Base-by-base conservation (phyloP, 2,797 vertebrate species). In the Odontamblyopus lacepedii region DNA sequence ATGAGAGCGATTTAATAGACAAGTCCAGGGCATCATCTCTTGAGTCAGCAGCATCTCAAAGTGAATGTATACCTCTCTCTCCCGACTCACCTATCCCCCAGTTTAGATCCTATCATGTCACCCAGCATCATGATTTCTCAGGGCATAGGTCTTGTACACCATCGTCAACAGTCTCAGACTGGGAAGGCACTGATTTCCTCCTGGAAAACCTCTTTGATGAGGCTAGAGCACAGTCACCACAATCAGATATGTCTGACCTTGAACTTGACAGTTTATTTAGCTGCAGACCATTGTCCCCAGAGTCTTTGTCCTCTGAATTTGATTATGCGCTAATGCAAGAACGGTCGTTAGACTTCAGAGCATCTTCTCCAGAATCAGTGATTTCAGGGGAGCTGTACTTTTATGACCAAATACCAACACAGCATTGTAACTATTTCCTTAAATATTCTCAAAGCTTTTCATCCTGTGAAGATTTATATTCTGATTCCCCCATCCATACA, bases 41-140 rank as follows among this genome's bases (percentile, higher is more conserved):
- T 62, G 29, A 32, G 15, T 62, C 60, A 7, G 13, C 35, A 0
- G 1, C 12, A 0, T 80, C 69, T 63, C 50, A 67, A 41, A 18
- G 9, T 55, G 75, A 79, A 30, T 7, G 19, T 1, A 71, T 71
- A 41, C 12, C 69, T 11, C 74, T 85, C 0, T 79, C 83, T 59
- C 72, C 72, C 6, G 80, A 85, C 41, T 83, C 83, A 3, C 81
- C 85, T 71, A 41, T 88, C 71, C 74, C 75, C 30, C 71, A 84
- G 15, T 77, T 81, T 60, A 66, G 16, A 18, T 44, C 27, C 4
- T 2, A 67, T 8, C 2, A 18, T 32, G 1, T 38, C 2, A 19
- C 26, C n/a, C 53, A 15, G 1, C 1, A 23, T 50, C 12, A 32
- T 3, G 55, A 72, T 2, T 41, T 41, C 1, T 53, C 35, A 38